Evolutionary conservation across 2,888 invertebrate genomes (phyloP).

Genomic region (Scrobipalpa costella): DNA sequence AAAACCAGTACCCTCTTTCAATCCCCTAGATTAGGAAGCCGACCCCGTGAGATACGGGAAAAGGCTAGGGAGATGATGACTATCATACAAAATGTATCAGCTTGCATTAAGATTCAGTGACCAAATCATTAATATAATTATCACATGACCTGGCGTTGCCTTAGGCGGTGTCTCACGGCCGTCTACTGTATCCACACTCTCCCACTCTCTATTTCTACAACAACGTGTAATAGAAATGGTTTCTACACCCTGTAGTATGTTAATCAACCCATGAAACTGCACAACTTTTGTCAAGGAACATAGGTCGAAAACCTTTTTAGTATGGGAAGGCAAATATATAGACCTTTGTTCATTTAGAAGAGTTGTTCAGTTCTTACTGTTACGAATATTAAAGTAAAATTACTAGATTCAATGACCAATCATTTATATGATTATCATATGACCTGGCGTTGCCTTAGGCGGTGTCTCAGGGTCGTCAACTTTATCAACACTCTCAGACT

Average conservation of each 20-base stretch:
- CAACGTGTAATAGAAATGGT: neutral
- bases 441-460: conserved; percentile 31
- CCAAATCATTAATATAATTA: conserved; percentile 3
- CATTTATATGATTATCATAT: conserved; percentile 5
- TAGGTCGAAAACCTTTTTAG: too few species aligned
- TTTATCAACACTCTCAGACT: conserved; percentile 40
- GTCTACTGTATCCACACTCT: conserved; percentile 44
- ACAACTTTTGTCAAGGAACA: too few species aligned
- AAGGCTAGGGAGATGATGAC: too few species aligned
- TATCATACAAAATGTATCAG: neutral
- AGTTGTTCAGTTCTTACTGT: too few species aligned
- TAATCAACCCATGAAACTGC: too few species aligned
- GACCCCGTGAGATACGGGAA: too few species aligned
- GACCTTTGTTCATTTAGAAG: too few species aligned
- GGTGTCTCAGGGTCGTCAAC: conserved; percentile 51
- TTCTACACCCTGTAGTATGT: too few species aligned
- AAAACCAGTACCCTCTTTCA: too few species aligned
- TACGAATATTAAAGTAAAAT: too few species aligned
- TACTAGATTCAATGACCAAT: neutral
- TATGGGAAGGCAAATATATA: too few species aligned
- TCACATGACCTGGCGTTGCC: conserved; percentile 1
- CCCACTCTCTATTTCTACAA: neutral
- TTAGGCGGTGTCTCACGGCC: conserved; percentile 50
- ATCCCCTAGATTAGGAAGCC: too few species aligned
- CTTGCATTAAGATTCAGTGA: neutral